These are phyloP conservation scores for Struthidea cinerea DNA, from an alignment of 2,113 vertebrate species.

Conservation along the genomic window DNA sequence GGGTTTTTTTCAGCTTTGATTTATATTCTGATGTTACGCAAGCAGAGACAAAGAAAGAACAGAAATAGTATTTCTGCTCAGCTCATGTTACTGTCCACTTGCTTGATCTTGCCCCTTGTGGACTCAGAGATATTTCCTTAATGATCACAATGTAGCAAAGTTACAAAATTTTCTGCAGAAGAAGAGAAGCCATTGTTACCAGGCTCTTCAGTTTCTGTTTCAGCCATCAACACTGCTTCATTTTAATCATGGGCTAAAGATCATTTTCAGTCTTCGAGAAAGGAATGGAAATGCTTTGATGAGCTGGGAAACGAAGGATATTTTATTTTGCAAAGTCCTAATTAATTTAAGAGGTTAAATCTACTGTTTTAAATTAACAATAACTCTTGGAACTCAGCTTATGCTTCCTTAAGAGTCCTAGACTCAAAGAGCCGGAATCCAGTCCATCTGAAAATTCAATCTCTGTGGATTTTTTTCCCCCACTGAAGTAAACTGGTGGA, in stretches of 20 bases:
- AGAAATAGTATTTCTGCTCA: background rate
- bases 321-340: background rate
- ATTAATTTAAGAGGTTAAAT: background rate
- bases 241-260: background rate
- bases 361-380: background rate
- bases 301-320: background rate
- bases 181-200: background rate
- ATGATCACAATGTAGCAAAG: background rate
- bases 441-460: background rate
- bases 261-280: background rate
- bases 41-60: background rate
- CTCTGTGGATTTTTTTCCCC: background rate
- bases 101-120: background rate
- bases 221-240: background rate
- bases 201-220: background rate
- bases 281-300: background rate
- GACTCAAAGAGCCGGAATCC: background rate
- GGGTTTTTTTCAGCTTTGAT: background rate
- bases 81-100: background rate
- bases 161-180: background rate
- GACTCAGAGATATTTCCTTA: background rate
- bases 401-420: background rate
- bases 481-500: background rate
- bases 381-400: background rate
- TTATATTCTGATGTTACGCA: background rate